These are phyloP conservation scores for Diplosoma virens DNA, from an alignment of 23 tunicate genomes.

Conservation along the genomic window DNA sequence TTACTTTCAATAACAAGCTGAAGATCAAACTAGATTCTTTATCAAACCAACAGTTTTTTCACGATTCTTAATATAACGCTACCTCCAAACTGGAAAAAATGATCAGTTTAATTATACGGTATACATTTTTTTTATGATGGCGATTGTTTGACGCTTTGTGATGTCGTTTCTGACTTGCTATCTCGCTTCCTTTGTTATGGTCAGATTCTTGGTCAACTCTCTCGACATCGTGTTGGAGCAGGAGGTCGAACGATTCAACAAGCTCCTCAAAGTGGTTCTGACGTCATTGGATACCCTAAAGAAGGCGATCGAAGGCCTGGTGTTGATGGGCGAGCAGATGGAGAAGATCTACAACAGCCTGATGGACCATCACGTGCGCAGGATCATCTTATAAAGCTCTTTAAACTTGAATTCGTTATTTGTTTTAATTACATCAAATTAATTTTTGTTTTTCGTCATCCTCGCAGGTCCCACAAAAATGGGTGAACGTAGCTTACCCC, in stretches of 20 bases:
- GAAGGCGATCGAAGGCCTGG: constrained; percentile 94
- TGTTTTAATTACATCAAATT: not conserved
- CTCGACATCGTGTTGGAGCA: constrained; percentile 82
- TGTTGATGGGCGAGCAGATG: constrained; percentile 96
- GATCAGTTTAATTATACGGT: too few relatives aligned
- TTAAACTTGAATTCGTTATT: too few relatives aligned
- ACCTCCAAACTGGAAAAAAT: too few relatives aligned
- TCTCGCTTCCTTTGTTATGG: too few relatives aligned
- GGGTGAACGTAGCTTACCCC: constrained; percentile 84
- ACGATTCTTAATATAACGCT: too few relatives aligned
- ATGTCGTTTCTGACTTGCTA: too few relatives aligned
- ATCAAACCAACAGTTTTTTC: too few relatives aligned
- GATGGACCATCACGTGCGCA: constrained; percentile 66
- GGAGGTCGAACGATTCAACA: constrained; percentile 82
- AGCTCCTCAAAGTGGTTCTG: constrained; percentile 56
- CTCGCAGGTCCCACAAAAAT: constrained; percentile 67
- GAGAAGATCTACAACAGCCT: constrained; percentile 77
- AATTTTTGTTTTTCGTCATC: not conserved
- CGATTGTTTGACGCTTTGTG: too few relatives aligned
- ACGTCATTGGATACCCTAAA: constrained; percentile 73
- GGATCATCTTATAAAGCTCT: too few relatives aligned
- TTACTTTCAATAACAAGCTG: too few relatives aligned
- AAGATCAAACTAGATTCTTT: too few relatives aligned
- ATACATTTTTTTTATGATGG: too few relatives aligned
- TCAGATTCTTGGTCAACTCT: constrained; percentile 72